These are phyloP conservation scores for Hippoglossus hippoglossus DNA, from an alignment of 2,797 vertebrate species.

Conservation along the genomic window DNA sequence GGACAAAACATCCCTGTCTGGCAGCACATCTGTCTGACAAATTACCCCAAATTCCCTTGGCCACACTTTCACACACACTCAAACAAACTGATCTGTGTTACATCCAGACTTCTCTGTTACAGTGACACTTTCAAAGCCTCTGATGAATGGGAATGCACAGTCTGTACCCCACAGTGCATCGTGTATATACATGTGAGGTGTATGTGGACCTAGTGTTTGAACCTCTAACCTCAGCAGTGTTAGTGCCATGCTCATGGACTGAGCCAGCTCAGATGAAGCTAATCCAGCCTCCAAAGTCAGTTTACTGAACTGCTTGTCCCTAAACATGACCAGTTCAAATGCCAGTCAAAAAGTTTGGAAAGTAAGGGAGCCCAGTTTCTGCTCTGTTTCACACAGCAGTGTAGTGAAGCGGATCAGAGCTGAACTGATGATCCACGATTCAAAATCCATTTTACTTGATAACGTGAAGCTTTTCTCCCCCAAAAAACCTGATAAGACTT, in stretches of 20 bases:
- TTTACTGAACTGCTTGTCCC: constrained; percentile 22
- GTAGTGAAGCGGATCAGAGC: background rate
- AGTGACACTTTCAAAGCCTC: constrained; percentile 1
- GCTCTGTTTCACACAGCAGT: background rate
- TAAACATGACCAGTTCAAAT: background rate
- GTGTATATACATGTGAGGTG: constrained; percentile 24
- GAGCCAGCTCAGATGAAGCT: constrained; percentile 37
- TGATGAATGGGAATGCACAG: constrained; percentile 1
- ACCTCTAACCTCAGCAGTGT: constrained; percentile 72
- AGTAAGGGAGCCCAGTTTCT: too few relatives aligned
- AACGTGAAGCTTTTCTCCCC: background rate
- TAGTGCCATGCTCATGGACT: constrained; percentile 48
- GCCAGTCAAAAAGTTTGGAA: background rate
- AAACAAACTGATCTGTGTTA: constrained; percentile 1
- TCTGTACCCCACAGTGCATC: constrained; percentile 6
- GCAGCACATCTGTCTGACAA: constrained; percentile 29
- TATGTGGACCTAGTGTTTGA: constrained; percentile 44
- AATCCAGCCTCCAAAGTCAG: constrained; percentile 38
- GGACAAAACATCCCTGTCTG: constrained; percentile 31
- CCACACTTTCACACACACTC: background rate
- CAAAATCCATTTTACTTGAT: background rate
- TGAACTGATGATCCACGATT: background rate
- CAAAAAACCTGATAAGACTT: constrained; percentile 3
- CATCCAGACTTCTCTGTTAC: background rate
- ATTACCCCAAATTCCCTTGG: constrained; percentile 16